Conservation (phyloP, 2,797 vertebrate genomes). For the Periparus ater region DNA sequence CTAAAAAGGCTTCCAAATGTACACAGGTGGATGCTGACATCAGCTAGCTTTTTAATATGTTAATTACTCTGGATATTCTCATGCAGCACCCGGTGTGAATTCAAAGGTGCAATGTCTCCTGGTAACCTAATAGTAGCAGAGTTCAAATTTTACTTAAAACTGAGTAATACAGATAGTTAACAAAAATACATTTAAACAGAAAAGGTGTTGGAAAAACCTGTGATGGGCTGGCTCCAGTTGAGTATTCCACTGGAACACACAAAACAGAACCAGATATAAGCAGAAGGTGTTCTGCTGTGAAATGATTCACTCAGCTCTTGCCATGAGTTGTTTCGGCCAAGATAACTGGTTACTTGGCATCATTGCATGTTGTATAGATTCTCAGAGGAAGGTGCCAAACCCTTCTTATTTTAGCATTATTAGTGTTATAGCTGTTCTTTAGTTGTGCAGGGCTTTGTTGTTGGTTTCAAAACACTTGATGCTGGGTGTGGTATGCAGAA, state of each 20-base stretch:
- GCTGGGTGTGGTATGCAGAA: constrained; percentile 64
- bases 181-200: background rate
- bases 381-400: constrained; percentile 1
- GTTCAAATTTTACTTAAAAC: background rate
- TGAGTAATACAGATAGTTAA: background rate
- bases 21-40: background rate
- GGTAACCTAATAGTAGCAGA: background rate
- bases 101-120: background rate
- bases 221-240: background rate
- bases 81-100: background rate
- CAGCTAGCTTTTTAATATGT: background rate
- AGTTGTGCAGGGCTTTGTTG: constrained; percentile 51
- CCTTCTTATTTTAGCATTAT: constrained; percentile 29
- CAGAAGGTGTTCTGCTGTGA: constrained; percentile 4
- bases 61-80: background rate
- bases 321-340: background rate
- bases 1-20: background rate
- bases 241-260: background rate
- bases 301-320: constrained; percentile 1
- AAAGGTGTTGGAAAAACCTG: background rate
- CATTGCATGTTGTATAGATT: background rate
- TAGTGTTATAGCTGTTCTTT: background rate
- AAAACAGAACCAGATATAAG: background rate
- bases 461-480: constrained; percentile 69
- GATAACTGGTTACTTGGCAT: background rate